Evolutionary conservation across 2,797 vertebrate species (phyloP).

Genomic region (Limnodromus scolopaceus): DNA sequence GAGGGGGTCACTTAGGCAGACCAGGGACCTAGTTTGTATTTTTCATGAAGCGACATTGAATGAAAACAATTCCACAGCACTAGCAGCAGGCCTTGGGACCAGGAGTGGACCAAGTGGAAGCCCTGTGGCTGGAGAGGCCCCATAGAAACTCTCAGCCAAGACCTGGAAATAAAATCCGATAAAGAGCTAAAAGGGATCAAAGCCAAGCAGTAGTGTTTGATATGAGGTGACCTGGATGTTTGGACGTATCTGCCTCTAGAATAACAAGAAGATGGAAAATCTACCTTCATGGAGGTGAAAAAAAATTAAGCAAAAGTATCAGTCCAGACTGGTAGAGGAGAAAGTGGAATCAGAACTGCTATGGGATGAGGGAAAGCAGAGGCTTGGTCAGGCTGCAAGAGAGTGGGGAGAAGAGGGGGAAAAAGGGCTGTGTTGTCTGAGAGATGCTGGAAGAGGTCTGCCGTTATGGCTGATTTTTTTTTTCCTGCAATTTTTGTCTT

Average conservation of each 20-base stretch:
- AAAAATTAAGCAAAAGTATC: background rate
- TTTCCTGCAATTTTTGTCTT: background rate
- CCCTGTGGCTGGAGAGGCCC: background rate
- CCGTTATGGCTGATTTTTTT: background rate
- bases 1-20: background rate
- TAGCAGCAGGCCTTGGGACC: background rate
- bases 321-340: background rate
- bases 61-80: background rate
- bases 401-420: fast-evolving
- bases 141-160: background rate
- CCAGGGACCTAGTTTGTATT: background rate
- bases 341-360: background rate
- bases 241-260: background rate
- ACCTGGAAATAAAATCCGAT: fast-evolving
- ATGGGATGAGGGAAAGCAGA: background rate
- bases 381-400: background rate
- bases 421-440: background rate
- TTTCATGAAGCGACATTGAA: background rate
- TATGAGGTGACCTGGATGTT: background rate
- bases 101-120: background rate
- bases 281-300: background rate
- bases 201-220: background rate
- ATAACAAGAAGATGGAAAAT: background rate
- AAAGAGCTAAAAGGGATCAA: background rate
- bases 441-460: background rate